Evolutionary conservation across 1,140 invertebrate species (phyloP), one percentile per base, ranked within the genome.

Genomic region (Cyphomyrmex costatus): DNA sequence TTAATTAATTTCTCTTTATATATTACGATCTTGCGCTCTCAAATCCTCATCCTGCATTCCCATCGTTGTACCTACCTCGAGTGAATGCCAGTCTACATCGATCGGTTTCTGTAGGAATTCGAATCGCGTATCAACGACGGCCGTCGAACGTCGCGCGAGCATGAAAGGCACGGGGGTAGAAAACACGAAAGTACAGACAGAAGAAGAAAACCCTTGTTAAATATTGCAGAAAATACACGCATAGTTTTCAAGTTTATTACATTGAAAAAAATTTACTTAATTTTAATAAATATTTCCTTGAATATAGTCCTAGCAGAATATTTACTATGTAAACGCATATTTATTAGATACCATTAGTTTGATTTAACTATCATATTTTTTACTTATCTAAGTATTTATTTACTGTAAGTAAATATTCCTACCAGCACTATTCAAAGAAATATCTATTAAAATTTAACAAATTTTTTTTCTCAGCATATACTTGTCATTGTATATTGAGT

Each of bases 111-210:
- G 21, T 36, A 71, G 65, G 78, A 89, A 89, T 89, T 77, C 83
- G 58, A 77, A 89, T 82, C 76, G 84, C 53, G 27, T 71, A 78
- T 21, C 73, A 80, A 82, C 71, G 86, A 85, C 82, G 56, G 76
- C 53, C 21, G 19, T 46, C 60, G 68, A 61, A 12, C 33, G 56
- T 76, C 42, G 27, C 70, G 42, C 49, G 56, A 61, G 24, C 33
- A 36, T 12, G 51, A 61, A 88, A 88, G 85, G 56, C 27, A 21
- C 27, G 46, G 21, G 58, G 46, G 3, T 49, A 49, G 36, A 73
- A 58, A 74, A 46, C 33, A 77, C 36, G 46, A 1, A 42, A n/a
- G 5, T 1, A 24, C 24, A 42, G 10, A 56, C 27, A 73, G 12
- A 49, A 14, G 51, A 5, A 65, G 3, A 66, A 0, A 66, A 36